Percentiles rank a stretch among this genome's conserved stretches.
Evolutionary conservation across 2,113 vertebrate species (phyloP).

Genomic region (Sinosuthora webbiana): DNA sequence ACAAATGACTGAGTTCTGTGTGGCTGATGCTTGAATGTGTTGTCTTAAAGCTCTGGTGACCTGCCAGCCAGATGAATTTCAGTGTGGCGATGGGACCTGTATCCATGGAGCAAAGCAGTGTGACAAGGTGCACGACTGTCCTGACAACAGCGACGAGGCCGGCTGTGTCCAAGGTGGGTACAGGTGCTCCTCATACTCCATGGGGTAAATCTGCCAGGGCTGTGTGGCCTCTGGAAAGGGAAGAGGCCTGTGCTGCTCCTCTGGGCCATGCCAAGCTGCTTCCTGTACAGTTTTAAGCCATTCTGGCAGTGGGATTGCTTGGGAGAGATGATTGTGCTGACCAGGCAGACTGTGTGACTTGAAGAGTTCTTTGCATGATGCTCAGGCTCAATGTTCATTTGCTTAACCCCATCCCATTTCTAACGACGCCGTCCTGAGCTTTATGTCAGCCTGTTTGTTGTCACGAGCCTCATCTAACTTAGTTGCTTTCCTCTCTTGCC

Average conservation of each 20-base stretch:
- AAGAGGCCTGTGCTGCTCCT: background rate
- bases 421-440: conserved; percentile 43
- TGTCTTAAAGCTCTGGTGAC: conserved; percentile 81
- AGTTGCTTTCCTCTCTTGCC: conserved; percentile 71
- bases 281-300: background rate
- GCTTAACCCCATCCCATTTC: conserved; percentile 41
- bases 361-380: background rate
- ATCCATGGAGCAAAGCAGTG: conserved; percentile 90
- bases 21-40: background rate
- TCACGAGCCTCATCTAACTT: conserved; percentile 38
- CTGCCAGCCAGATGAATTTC: conserved; percentile 91
- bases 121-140: conserved; percentile 88
- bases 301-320: background rate
- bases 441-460: conserved; percentile 34
- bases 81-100: conserved; percentile 90
- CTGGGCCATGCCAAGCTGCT: background rate
- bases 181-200: rapidly evolving
- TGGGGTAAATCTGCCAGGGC: background rate
- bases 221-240: background rate
- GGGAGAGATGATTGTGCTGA: background rate
- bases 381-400: conserved; percentile 15
- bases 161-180: conserved; percentile 88
- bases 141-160: conserved; percentile 89
- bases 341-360: background rate
- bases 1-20: background rate